Base-by-base conservation (phyloP, 2,797 vertebrate genomes). In the Geotria australis region DNA sequence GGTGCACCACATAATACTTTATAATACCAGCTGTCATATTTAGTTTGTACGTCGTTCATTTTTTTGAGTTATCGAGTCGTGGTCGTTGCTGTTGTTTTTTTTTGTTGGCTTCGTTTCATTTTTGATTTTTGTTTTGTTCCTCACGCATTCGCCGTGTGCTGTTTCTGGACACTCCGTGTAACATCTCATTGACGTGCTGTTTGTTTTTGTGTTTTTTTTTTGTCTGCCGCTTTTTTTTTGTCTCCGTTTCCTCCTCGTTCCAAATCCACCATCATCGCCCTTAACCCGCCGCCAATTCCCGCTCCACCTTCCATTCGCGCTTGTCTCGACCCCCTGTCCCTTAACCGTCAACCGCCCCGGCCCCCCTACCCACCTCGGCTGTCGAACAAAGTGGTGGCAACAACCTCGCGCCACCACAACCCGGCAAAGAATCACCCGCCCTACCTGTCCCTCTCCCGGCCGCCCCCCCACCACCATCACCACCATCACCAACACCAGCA, bases 101-200 rank as follows among this genome's bases (percentile, higher is more conserved):
- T 15, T 6, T 58, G 67, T 6, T 58, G 67, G 47, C 63, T 59
- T 58, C n/a, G 13, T 68, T 63, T 3, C 55, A 53, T 53, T 4
- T 14, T 14, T 14, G 14, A 14, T 14, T 14, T 14, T 14, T 14
- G 14, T 14, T 14, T 53, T 53, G 53, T 14, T 12, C 14, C 12
- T 12, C 49, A 12, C 12, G 14, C 14, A 7, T 53, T 53, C 49
- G 12, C 14, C 12, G 12, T 12, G 14, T 53, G 49, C 49, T 12
- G 14, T 12, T 12, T 12, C 53, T 53, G 14, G 14, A 12, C 14
- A 6, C 12, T 53, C 14, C 12, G 53, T 12, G 14, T 53, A 12
- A 14, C 49, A 53, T 53, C 53, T 6, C 12, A 53, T 12, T 9
- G 14, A 15, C 3, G 3, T 59, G 9, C 46, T 47, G 14, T 14